These are phyloP conservation scores for Polyommatus iphigenia DNA, from an alignment of 2,888 invertebrate species.

Conservation along the genomic window DNA sequence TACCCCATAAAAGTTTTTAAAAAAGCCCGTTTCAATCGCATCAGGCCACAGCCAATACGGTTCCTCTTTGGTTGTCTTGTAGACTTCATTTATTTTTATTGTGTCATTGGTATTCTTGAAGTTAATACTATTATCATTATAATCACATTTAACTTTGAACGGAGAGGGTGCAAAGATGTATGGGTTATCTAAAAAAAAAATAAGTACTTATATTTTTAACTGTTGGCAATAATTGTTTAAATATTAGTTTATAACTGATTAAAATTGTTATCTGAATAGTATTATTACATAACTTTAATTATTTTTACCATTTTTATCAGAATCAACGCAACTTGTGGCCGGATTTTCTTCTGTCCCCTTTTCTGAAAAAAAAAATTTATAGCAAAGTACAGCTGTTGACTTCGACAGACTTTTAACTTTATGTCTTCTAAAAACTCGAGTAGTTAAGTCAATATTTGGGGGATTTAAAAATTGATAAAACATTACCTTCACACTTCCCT, in stretches of 20 bases:
- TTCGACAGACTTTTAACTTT: neutral
- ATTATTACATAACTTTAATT: neutral
- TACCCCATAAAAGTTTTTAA: neutral
- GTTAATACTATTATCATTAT: neutral
- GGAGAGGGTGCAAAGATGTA: neutral
- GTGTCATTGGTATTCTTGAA: neutral
- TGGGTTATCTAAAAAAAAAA: neutral
- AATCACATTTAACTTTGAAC: conserved; percentile 7
- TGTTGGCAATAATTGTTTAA: neutral
- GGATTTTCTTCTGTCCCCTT: neutral
- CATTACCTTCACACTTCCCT: neutral
- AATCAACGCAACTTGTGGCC: neutral
- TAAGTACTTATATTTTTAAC: neutral
- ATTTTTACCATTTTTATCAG: neutral
- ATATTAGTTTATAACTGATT: neutral
- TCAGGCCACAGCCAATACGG: neutral
- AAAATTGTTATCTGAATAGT: neutral
- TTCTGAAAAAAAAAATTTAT: neutral
- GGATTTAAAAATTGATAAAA: neutral
- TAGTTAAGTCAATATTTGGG: too few species aligned
- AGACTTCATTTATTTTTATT: neutral
- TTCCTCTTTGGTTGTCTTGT: neutral
- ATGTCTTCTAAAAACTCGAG: neutral
- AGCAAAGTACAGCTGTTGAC: neutral
- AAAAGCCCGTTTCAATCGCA: neutral